phyloP scores from a whole-genome alignment of 2,797 vertebrate genomes.

The Octomys mimax region DNA sequence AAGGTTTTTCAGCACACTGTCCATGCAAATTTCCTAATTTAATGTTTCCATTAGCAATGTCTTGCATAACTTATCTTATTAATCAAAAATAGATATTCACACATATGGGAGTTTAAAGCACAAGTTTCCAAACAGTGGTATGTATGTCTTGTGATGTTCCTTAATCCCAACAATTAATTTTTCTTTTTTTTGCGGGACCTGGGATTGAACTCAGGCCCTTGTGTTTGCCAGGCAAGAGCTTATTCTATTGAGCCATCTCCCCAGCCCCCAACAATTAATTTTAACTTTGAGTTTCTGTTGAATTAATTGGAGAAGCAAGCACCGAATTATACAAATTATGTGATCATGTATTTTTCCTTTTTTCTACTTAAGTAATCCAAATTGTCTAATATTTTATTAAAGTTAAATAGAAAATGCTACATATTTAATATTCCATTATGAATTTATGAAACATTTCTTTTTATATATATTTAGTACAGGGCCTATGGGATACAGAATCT shows the following conservation, averaged over 20 bases:
- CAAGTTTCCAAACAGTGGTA: neutral
- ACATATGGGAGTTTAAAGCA: neutral
- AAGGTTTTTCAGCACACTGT: constrained; percentile 26
- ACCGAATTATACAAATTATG: constrained; percentile 37
- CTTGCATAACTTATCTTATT: neutral
- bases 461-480: no score
- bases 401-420: neutral
- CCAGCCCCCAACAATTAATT: neutral
- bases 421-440: constrained; percentile 6
- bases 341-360: constrained; percentile 7
- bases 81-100: neutral
- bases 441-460: constrained; percentile 20
- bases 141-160: neutral
- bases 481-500: no score
- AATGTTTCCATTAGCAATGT: neutral
- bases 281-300: constrained; percentile 23
- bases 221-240: no score
- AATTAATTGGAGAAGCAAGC: constrained; percentile 50
- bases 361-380: neutral
- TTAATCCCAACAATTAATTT: neutral
- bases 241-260: no score
- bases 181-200: neutral
- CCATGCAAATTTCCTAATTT: neutral
- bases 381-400: constrained; percentile 10
- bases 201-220: no score